A percentile compares a stretch with the other conserved stretches of the same genome.
Evolutionary conservation across 2,113 vertebrate genomes (phyloP).

Genomic region (Labeo rohita): DNA sequence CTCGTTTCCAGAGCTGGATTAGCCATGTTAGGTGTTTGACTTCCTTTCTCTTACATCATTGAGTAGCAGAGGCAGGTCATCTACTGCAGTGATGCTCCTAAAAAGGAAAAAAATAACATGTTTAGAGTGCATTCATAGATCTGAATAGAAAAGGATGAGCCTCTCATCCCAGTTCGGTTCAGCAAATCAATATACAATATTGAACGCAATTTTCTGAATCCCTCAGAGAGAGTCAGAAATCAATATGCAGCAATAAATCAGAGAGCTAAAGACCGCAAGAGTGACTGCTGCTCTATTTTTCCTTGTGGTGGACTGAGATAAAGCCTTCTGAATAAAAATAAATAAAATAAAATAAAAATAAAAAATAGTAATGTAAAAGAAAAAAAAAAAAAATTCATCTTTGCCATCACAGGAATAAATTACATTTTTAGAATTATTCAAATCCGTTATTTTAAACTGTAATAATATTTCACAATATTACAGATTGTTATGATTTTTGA

Average conservation of each 20-base stretch:
- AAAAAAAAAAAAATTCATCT: background rate
- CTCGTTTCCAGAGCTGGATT: slow-evolving; percentile 48
- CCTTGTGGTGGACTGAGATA: too few species aligned
- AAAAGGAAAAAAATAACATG: background rate
- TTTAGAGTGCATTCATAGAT: background rate
- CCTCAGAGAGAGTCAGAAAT: background rate
- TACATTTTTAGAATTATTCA: background rate
- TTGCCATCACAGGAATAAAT: background rate
- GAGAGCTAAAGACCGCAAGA: background rate
- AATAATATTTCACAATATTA: background rate
- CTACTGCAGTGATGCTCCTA: slow-evolving; percentile 17
- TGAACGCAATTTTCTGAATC: slow-evolving; percentile 13
- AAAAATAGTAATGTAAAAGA: too few species aligned
- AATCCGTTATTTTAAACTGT: too few species aligned
- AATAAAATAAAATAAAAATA: too few species aligned
- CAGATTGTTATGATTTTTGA: too few species aligned
- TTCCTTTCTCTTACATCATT: slow-evolving; percentile 39
- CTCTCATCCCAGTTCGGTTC: background rate
- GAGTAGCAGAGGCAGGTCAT: background rate
- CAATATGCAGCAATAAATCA: slow-evolving; percentile 14
- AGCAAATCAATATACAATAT: slow-evolving; percentile 26
- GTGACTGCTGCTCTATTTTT: background rate
- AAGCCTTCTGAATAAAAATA: background rate
- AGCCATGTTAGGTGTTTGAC: slow-evolving; percentile 46
- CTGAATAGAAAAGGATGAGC: background rate